These are phyloP conservation scores for Xylocampa areola DNA, from an alignment of 2,888 invertebrate genomes.

Conservation along the genomic window DNA sequence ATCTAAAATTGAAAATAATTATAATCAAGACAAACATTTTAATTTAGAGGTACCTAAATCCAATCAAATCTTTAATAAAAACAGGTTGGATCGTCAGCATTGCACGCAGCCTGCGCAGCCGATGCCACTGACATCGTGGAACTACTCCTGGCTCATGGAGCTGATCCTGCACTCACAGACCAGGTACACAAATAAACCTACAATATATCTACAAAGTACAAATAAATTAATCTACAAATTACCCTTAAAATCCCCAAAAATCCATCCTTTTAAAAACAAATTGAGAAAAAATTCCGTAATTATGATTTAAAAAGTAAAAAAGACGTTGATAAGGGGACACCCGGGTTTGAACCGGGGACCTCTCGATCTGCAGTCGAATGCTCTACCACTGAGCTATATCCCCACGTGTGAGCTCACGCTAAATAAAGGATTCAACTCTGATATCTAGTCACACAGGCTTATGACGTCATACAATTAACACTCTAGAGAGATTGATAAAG, in stretches of 20 bases:
- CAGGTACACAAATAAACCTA: slow-evolving; percentile 90
- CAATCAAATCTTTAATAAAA: not conserved
- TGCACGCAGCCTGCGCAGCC: slow-evolving; percentile 93
- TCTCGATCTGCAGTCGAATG: slow-evolving; percentile 87
- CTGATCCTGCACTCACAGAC: slow-evolving; percentile 93
- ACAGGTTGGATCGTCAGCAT: slow-evolving; percentile 92
- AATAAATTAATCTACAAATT: too few relatives aligned
- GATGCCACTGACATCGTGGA: slow-evolving; percentile 93
- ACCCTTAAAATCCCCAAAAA: too few relatives aligned
- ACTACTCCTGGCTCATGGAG: slow-evolving; percentile 92
- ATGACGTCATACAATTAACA: slow-evolving; percentile 42
- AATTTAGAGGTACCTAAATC: too few relatives aligned
- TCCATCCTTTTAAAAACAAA: not conserved
- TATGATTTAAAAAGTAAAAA: slow-evolving; percentile 17
- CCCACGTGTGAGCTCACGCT: slow-evolving; percentile 47
- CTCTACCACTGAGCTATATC: slow-evolving; percentile 87
- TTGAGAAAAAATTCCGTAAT: not conserved
- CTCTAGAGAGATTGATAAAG: slow-evolving; percentile 43
- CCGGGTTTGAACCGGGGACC: slow-evolving; percentile 87
- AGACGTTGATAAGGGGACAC: slow-evolving; percentile 76
- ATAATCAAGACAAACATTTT: too few relatives aligned
- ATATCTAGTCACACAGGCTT: slow-evolving; percentile 20
- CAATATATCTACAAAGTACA: too few relatives aligned
- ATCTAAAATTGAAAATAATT: too few relatives aligned
- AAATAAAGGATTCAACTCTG: slow-evolving; percentile 34